These are phyloP conservation scores for Taeniopygia guttata DNA, from an alignment of 2,797 vertebrate species.

Conservation along the genomic window DNA sequence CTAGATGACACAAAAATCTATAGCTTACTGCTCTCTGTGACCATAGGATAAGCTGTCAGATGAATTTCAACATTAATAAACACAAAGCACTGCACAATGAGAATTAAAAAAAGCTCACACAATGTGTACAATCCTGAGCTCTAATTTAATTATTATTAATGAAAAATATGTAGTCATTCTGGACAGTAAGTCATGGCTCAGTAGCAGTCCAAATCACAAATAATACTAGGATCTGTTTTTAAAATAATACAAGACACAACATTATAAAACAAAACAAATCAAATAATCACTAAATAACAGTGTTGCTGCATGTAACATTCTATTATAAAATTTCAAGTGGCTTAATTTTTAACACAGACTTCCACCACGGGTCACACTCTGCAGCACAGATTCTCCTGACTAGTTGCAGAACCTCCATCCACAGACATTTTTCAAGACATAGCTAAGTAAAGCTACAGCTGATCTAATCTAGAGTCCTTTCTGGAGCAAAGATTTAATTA, in stretches of 20 bases:
- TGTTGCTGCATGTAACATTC: not conserved
- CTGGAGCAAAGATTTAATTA: not conserved
- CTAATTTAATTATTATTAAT: not conserved
- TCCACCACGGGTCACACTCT: not conserved
- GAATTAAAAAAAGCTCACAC: accelerated
- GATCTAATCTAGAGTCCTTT: not conserved
- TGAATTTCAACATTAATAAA: not conserved
- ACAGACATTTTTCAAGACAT: not conserved
- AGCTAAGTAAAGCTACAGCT: not conserved
- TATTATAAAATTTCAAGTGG: not conserved
- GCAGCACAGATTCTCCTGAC: not conserved
- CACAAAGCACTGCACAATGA: not conserved
- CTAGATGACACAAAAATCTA: not conserved
- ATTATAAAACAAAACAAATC: not conserved
- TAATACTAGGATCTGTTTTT: not conserved
- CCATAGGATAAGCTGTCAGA: accelerated
- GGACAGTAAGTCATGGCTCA: not conserved
- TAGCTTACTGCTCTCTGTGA: not conserved
- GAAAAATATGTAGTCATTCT: not conserved
- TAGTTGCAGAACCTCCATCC: not conserved
- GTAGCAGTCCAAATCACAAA: not conserved
- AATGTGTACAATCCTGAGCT: not conserved
- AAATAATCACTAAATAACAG: not conserved
- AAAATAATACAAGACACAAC: not conserved
- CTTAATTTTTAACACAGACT: not conserved